Base-by-base conservation (phyloP, 2,888 invertebrate species). In the Ganaspis brasiliensis region DNA sequence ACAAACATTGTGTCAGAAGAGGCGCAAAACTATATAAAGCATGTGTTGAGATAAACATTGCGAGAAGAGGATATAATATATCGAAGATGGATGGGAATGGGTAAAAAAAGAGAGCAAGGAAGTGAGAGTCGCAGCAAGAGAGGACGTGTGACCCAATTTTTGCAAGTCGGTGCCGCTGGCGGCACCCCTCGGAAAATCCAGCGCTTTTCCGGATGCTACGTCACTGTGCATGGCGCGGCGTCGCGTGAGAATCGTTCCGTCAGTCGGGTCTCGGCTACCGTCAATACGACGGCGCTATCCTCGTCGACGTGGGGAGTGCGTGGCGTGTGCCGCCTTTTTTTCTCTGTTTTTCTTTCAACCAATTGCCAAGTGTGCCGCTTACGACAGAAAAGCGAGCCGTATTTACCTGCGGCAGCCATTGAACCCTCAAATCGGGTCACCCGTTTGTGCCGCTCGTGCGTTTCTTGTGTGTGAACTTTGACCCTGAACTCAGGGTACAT, bases 211-310 rank as follows among this genome's bases (percentile, higher is more conserved):
- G 87, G 87, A 87, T 87, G 88, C 86, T 91, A 90, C 91, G 90
- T 89, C 89, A 89, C 89, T 89, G 90, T 82, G 83, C 83, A 83
- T 84, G 82, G 85, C 83, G 83, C 83, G 79, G 82, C 87, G 85
- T 82, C 85, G 85, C 84, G 86, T 85, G 86, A 86, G 88, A 85
- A 87, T 88, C 87, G 86, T 86, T 86, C 84, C 88, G 87, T 88
- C 89, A 91, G 91, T 90, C 89, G 89, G 90, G 88, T 90, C 89
- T 89, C 90, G 90, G 87, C 90, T 89, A 89, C 87, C 91, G 90
- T 89, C 88, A 87, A 90, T 90, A 90, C 88, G 86, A 82, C 84
- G 88, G 86, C 84, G 85, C 49, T 45, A 59, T 75, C 63, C 57
- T 49, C 55, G 57, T 73, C 37, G 52, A 75, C 52, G 57, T 74